Evolutionary conservation across 2,888 invertebrate genomes (phyloP).

Genomic region (Tillus elongatus): DNA sequence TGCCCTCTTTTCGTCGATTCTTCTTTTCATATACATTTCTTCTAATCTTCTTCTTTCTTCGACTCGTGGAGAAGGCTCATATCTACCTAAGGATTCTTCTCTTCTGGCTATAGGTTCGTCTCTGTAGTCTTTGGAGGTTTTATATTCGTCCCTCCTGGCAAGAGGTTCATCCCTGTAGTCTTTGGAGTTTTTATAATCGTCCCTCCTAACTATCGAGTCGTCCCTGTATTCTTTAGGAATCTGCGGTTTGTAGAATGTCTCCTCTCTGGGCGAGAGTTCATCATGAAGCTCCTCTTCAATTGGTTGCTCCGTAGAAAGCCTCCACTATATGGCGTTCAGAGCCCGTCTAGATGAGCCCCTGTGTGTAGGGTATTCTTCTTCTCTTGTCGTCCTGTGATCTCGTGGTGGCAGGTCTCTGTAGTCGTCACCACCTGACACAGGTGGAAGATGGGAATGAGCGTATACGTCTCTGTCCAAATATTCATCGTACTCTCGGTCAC

Average conservation of each 20-base stretch:
- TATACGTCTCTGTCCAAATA: constrained; percentile 37
- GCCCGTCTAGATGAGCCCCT: constrained; percentile 59
- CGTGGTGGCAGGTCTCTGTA: constrained; percentile 34
- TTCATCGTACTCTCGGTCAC: constrained; percentile 49
- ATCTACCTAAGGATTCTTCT: no score
- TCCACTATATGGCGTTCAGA: constrained; percentile 65
- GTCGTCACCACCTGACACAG: constrained; percentile 38
- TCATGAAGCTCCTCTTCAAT: constrained; percentile 43
- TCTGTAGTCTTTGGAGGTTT: no score
- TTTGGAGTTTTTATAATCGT: constrained; percentile 17
- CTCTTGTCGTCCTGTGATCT: constrained; percentile 32
- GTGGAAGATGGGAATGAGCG: constrained; percentile 28
- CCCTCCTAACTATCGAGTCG: constrained; percentile 21
- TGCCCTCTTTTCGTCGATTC: constrained; percentile 24
- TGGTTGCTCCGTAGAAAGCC: constrained; percentile 44
- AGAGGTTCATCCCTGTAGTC: constrained; percentile 17
- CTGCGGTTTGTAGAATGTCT: constrained; percentile 38
- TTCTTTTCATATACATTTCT: constrained; percentile 16
- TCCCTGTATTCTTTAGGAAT: constrained; percentile 38
- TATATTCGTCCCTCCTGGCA: constrained; percentile 19
- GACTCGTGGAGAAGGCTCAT: constrained; percentile 10
- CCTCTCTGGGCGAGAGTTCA: constrained; percentile 34
- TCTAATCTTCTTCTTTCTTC: constrained; percentile 19
- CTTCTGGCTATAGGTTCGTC: constrained; percentile 20
- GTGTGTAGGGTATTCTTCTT: constrained; percentile 41